Evolutionary conservation across 2,888 invertebrate species (phyloP), one percentile per base, ranked within the genome.

Genomic region (Cheilosia urbana): DNA sequence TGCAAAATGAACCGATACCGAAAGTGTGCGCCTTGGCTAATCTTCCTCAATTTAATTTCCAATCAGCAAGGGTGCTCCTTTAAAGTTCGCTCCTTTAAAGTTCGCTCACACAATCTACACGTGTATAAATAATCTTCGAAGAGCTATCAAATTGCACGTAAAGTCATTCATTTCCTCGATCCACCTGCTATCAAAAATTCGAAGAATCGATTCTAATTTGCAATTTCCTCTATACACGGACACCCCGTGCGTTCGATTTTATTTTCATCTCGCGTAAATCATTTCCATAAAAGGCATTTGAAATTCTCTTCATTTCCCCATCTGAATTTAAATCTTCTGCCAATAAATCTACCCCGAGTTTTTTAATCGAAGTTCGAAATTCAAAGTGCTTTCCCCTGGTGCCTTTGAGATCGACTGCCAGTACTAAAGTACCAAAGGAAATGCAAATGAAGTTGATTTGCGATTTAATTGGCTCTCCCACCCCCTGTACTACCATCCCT

Each of bases 321-420:
- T 45, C 9, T 9, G 21, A 13, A 15, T 15, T 15, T 5, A 51
- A 51, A 51, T 51, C n/a, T 30, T 7, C n/a, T 34, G 17, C 17
- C n/a, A 17, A 17, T 57, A 57, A 55, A 57, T 57, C 17, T 17
- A 34, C 57, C 30, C 30, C 17, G 17, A 34, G 30, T 57, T 34
- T 17, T n/a, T 55, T 30, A 57, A 30, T 57, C 57, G 57, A 57
- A 30, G 30, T 34, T 57, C 30, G 21, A 57, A 57, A 34, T 57
- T 57, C 57, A 57, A 57, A 57, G 17, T n/a, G 17, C 13, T n/a
- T 34, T 17, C 17, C 17, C 9, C 24, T 19, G 1, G 1, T 21
- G 21, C 9, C 11, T 13, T 21, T 49, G 49, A 49, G 19, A n/a
- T n/a, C 21, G 5, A 21, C 21, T 49, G 49, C 19, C 49, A 49